Base-by-base conservation (phyloP, 2,797 vertebrate species). In the Synaphobranchus kaupii region DNA sequence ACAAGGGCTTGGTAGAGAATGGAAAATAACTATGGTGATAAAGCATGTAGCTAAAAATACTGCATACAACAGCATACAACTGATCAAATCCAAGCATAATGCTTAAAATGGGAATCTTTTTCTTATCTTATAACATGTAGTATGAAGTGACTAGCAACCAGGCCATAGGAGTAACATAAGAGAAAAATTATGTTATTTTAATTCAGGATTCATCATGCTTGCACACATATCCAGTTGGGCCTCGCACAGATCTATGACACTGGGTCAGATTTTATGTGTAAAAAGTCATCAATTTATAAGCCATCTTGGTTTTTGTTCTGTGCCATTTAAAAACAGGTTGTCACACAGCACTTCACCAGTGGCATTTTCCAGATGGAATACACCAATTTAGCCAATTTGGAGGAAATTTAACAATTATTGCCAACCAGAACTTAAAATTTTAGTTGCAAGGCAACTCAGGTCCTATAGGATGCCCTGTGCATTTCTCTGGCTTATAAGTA, bases 251-350 rank as follows among this genome's bases (percentile, higher is more conserved):
- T 71, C 68, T 71, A 54, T 1, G 82, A 84, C 0, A 85, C 63
- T 52, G 44, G 54, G 87, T 83, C 89, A 89, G 25, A 66, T n/a
- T 66, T n/a, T 66, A 66, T 66, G 6, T 22, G 60, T 17, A 58
- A 58, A 17, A 58, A 15, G 56, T 58, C 1, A 10, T 6, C 10
- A 2, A 10, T 52, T 52, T 52, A 52, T 52, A 52, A 7, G 50
- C 6, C 12, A 54, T 54, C 52, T 39, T 39, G 3, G 15, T 54
- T 54, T 54, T 15, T 54, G 12, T 54, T 54, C 15, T 54, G 52
- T 39, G 39, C 39, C 39, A 39, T 54, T 54, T 54, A 54, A 13
- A 54, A 54, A 54, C 10, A 54, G 52, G 52, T 54, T 54, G 52
- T 54, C 15, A 54, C 52, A 54, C 52, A 52, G 50, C 50, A 52